phyloP scores from a whole-genome alignment of 2,113 vertebrate species.

The Semicossyphus pulcher region DNA sequence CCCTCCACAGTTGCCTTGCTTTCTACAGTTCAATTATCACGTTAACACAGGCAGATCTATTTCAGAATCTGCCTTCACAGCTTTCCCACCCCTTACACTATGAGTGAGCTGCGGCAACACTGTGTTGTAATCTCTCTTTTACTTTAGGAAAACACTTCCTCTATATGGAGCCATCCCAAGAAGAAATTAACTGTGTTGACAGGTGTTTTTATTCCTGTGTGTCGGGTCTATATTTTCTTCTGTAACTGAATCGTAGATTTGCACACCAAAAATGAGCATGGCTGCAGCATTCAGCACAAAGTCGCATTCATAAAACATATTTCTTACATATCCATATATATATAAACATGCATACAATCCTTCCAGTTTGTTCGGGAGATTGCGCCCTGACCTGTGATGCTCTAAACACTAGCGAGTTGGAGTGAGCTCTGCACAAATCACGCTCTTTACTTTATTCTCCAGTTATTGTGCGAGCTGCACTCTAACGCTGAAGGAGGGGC shows the following conservation, averaged over 20 bases:
- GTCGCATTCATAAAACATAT: too few relatives aligned
- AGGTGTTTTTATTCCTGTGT: too few relatives aligned
- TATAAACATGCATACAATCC: neutral
- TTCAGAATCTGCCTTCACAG: conserved; percentile 18
- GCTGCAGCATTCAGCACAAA: neutral
- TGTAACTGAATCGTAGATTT: too few relatives aligned
- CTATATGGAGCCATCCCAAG: too few relatives aligned
- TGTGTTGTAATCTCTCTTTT: conserved; percentile 3
- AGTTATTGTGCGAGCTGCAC: conserved; percentile 5
- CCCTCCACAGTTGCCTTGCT: neutral
- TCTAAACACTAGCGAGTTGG: conserved; percentile 10
- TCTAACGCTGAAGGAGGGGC: neutral
- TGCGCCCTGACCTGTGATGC: conserved; percentile 16
- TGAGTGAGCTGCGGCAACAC: neutral
- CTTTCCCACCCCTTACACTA: neutral
- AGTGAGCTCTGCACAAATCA: neutral
- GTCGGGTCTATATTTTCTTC: too few relatives aligned
- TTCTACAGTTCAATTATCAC: neutral
- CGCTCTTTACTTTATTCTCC: neutral
- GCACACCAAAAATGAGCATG: too few relatives aligned
- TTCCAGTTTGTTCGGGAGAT: neutral
- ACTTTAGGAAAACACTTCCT: too few relatives aligned
- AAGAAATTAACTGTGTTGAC: too few relatives aligned
- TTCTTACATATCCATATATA: too few relatives aligned
- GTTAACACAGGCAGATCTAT: neutral